Percentiles rank a stretch among this genome's conserved stretches.
Evolutionary conservation across 1,140 invertebrate genomes (phyloP).

Genomic region (Ips nitidus): DNA sequence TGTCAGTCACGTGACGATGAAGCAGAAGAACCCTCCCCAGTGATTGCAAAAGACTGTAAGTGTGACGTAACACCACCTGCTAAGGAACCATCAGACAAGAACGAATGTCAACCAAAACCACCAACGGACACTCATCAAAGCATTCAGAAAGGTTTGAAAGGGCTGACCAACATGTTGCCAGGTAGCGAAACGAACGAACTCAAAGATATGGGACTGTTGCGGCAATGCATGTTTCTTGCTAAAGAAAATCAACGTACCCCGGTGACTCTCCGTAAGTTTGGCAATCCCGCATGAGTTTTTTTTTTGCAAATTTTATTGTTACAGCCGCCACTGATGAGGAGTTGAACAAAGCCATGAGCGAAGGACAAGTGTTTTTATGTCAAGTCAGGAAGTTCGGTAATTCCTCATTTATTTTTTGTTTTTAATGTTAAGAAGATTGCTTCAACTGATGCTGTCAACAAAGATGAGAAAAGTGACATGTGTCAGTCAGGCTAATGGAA

Average conservation of each 20-base stretch:
- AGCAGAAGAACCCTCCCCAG: background rate
- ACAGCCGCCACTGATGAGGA: constrained; percentile 23
- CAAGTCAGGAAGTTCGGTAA: constrained; percentile 31
- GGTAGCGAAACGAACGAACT: background rate
- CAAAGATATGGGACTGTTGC: constrained; percentile 22
- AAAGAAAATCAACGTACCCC: background rate
- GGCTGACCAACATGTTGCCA: background rate
- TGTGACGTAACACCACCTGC: background rate
- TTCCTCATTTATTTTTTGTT: too few relatives aligned
- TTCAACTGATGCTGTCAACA: too few relatives aligned
- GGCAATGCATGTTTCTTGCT: constrained; percentile 13
- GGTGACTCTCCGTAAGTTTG: background rate
- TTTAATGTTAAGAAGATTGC: too few relatives aligned
- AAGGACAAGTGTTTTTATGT: constrained; percentile 20
- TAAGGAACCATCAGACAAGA: background rate
- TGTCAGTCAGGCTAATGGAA: too few relatives aligned
- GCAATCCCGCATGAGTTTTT: background rate
- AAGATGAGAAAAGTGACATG: too few relatives aligned
- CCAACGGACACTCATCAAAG: constrained; percentile 4
- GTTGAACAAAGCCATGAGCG: constrained; percentile 6
- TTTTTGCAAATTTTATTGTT: constrained; percentile 5
- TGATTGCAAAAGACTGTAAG: constrained; percentile 1
- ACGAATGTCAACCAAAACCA: background rate
- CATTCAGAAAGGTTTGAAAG: constrained; percentile 23
- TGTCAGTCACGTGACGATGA: background rate